Evolutionary conservation across 2,888 invertebrate genomes (phyloP).

Genomic region (Phasia obesa): DNA sequence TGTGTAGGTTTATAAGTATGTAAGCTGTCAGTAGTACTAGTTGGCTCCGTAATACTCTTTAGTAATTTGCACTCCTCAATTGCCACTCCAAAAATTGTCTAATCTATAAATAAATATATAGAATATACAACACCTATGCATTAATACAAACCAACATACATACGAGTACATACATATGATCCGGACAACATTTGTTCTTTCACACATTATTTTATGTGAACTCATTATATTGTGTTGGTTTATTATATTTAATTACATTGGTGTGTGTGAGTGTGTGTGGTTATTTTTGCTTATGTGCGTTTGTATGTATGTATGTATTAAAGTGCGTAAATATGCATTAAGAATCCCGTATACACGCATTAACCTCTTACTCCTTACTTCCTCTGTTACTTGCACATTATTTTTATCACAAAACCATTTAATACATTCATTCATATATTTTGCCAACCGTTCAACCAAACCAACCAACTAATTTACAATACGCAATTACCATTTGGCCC

Average conservation of each 20-base stretch:
- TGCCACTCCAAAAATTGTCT: slow-evolving; percentile 47
- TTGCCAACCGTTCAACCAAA: slow-evolving; percentile 56
- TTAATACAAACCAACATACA: neutral
- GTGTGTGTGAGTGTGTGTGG: too few relatives aligned
- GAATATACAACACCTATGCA: neutral
- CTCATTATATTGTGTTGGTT: slow-evolving; percentile 48
- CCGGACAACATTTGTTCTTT: slow-evolving; percentile 39
- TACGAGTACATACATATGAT: neutral
- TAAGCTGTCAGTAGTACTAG: neutral
- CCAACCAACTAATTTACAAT: slow-evolving; percentile 67
- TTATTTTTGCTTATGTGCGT: too few relatives aligned
- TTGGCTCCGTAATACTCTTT: slow-evolving; percentile 58
- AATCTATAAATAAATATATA: slow-evolving; percentile 57
- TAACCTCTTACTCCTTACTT: slow-evolving; percentile 7
- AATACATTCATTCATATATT: slow-evolving; percentile 58
- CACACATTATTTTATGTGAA: slow-evolving; percentile 38
- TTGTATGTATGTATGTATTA: neutral
- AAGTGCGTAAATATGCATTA: slow-evolving; percentile 56
- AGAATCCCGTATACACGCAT: slow-evolving; percentile 25
- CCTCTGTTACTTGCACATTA: slow-evolving; percentile 22
- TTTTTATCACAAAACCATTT: slow-evolving; percentile 61
- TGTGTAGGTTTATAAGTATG: neutral
- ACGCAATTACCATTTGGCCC: slow-evolving; percentile 69
- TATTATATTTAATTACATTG: too few relatives aligned
- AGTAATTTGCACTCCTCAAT: slow-evolving; percentile 64